A percentile compares a stretch with the other conserved stretches of the same genome.
Evolutionary conservation across 2,888 invertebrate species (phyloP).

Genomic region (Lepidochrysops patricia): DNA sequence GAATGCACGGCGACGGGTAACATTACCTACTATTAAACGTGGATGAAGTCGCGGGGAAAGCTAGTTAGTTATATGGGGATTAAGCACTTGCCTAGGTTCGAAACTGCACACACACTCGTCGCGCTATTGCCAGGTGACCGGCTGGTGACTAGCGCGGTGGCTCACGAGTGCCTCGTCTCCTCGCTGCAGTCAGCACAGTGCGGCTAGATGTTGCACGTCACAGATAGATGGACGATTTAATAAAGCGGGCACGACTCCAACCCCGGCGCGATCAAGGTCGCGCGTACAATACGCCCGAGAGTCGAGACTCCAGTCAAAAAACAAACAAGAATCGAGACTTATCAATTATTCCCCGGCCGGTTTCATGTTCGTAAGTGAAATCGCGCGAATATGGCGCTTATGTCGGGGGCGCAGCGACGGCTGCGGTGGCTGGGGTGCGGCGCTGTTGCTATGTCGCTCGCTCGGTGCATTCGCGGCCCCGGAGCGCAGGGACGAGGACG

Average conservation of each 20-base stretch:
- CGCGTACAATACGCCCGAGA: slow-evolving; percentile 23
- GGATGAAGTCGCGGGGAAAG: no score
- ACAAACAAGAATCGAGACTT: slow-evolving; percentile 33
- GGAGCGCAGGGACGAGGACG: slow-evolving; percentile 1
- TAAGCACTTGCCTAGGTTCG: no score
- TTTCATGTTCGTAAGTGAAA: slow-evolving; percentile 32
- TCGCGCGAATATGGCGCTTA: slow-evolving; percentile 20
- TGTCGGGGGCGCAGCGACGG: slow-evolving; percentile 14
- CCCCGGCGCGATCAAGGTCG: slow-evolving; percentile 26
- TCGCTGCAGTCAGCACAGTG: neutral
- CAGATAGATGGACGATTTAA: slow-evolving; percentile 14
- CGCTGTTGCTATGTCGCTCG: slow-evolving; percentile 43
- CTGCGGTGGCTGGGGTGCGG: slow-evolving; percentile 36
- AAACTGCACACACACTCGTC: no score
- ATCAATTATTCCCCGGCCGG: slow-evolving; percentile 38
- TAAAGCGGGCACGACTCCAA: slow-evolving; percentile 18
- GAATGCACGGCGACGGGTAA: no score
- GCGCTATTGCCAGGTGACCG: neutral
- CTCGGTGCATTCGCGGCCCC: slow-evolving; percentile 3
- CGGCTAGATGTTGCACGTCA: neutral
- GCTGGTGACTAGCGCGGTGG: no score
- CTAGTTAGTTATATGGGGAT: no score
- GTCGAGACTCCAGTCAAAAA: slow-evolving; percentile 30
- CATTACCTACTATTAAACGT: no score
- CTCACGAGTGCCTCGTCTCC: neutral